Percentiles rank a stretch among this genome's conserved stretches.
phyloP scores from a whole-genome alignment of 2,797 vertebrate genomes.

The Otolemur crassicaudatus region DNA sequence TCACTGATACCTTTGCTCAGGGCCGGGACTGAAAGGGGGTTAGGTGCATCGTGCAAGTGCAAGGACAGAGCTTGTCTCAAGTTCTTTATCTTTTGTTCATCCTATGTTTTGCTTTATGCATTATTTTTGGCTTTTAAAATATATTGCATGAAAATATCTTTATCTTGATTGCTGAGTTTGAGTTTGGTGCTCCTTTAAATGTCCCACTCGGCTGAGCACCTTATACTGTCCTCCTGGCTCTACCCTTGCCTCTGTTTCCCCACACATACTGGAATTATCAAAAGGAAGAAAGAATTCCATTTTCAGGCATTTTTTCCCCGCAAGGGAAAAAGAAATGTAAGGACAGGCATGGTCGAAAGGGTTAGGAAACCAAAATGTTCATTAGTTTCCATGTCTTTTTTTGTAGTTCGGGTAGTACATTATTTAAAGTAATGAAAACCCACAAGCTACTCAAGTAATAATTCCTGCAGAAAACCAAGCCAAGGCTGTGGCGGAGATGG shows the following conservation, averaged over 20 bases:
- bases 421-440: conserved; percentile 87
- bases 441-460: conserved; percentile 81
- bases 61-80: background rate
- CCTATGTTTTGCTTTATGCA: background rate
- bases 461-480: conserved; percentile 79
- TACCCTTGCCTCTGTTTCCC: background rate
- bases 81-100: background rate
- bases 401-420: conserved; percentile 82
- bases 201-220: background rate
- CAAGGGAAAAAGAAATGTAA: conserved; percentile 53
- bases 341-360: conserved; percentile 60
- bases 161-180: background rate
- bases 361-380: conserved; percentile 77
- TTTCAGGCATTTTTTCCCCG: background rate
- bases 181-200: background rate
- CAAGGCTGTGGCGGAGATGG: conserved; percentile 76
- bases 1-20: background rate
- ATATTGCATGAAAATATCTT: background rate
- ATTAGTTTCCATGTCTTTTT: conserved; percentile 81
- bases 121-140: background rate
- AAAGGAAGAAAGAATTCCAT: background rate
- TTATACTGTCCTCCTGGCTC: too few species aligned
- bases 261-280: background rate
- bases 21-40: background rate
- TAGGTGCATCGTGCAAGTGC: rapidly evolving